A percentile compares a stretch with the other conserved stretches of the same genome.
phyloP scores from a whole-genome alignment of 2,888 invertebrate genomes.

The Didymodactylos carnosus region DNA sequence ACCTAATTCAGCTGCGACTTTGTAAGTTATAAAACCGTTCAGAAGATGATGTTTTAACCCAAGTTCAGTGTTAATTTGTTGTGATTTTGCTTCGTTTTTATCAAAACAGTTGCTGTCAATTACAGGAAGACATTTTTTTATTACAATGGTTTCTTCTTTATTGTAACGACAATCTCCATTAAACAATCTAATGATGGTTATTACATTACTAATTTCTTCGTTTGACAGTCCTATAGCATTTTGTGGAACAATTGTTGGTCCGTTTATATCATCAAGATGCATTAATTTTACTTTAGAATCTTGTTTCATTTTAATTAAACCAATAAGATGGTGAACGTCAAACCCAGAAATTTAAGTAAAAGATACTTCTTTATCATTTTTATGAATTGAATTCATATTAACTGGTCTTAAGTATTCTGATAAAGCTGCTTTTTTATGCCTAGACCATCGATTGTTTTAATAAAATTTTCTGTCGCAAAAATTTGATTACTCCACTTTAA shows the following conservation, averaged over 20 bases:
- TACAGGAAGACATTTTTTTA: not conserved
- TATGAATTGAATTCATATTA: not conserved
- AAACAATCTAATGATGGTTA: not conserved
- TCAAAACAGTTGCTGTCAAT: not conserved
- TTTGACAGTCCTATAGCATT: not conserved
- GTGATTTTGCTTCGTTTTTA: not conserved
- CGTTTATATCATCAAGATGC: not conserved
- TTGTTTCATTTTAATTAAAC: not conserved
- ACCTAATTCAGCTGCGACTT: not conserved
- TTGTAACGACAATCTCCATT: not conserved
- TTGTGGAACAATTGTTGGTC: not conserved
- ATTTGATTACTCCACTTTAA: not conserved
- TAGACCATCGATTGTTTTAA: not conserved
- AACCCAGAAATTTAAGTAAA: not conserved
- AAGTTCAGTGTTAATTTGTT: not conserved
- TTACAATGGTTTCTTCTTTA: not conserved
- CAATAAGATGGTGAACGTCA: not conserved
- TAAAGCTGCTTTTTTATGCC: not conserved
- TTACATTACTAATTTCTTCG: not conserved
- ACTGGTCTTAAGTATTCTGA: not conserved
- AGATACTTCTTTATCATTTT: not conserved
- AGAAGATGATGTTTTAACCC: not conserved
- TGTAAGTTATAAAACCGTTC: not conserved
- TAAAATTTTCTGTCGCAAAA: not conserved
- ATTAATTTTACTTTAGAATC: not conserved